phyloP scores from a whole-genome alignment of 2,888 invertebrate species.

The Tribolium freemani region DNA sequence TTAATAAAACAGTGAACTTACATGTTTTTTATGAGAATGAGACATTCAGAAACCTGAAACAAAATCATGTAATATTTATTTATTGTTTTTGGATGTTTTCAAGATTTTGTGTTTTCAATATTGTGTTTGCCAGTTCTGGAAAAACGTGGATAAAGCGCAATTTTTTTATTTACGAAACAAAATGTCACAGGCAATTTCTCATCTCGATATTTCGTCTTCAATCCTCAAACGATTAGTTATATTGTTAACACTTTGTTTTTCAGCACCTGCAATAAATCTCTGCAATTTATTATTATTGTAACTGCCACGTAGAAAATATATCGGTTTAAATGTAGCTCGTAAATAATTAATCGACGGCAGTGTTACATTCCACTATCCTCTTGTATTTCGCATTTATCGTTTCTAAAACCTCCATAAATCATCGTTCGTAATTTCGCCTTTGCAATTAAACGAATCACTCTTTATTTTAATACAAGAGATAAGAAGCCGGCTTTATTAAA shows the following conservation, averaged over 20 bases:
- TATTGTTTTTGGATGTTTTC: too few species aligned
- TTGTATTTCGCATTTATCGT: constrained; percentile 12
- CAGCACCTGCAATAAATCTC: not conserved
- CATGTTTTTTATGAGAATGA: too few species aligned
- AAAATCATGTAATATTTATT: too few species aligned
- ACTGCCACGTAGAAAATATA: not conserved
- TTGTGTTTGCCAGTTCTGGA: too few species aligned
- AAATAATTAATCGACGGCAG: constrained; percentile 18
- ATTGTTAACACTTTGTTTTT: not conserved
- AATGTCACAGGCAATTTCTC: too few species aligned
- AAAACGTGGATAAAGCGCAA: too few species aligned
- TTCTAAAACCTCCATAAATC: constrained; percentile 18
- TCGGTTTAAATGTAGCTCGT: not conserved
- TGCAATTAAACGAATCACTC: constrained; percentile 33
- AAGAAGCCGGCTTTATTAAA: constrained; percentile 9
- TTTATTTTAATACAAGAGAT: constrained; percentile 26
- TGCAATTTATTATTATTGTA: not conserved
- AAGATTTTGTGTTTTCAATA: too few species aligned
- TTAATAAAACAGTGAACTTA: too few species aligned
- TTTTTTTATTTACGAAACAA: too few species aligned
- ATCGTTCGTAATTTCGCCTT: constrained; percentile 3
- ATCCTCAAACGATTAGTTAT: not conserved
- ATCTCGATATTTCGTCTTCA: not conserved
- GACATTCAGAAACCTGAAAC: too few species aligned
- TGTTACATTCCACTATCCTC: constrained; percentile 6